Percentiles rank a stretch among this genome's conserved stretches.
phyloP scores from a whole-genome alignment of 2,113 vertebrate species.

The Maccullochella peelii region DNA sequence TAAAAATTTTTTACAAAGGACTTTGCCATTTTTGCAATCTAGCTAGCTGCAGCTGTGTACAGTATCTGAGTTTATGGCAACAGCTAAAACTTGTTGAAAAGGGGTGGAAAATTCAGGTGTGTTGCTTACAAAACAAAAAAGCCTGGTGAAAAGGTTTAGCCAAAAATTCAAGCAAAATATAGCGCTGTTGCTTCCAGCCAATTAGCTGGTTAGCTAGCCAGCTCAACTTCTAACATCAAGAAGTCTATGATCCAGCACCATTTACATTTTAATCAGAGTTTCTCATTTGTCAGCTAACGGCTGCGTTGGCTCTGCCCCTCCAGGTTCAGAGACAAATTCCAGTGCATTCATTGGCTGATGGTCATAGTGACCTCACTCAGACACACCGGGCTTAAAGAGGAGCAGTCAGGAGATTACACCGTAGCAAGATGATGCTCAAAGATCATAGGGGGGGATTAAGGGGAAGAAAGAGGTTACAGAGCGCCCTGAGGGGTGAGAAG shows the following conservation, averaged over 20 bases:
- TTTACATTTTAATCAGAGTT: background rate
- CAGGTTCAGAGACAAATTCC: background rate
- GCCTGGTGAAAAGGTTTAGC: too few species aligned
- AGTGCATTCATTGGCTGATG: background rate
- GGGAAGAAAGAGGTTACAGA: conserved; percentile 15
- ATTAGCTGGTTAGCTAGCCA: background rate
- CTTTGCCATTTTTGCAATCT: too few species aligned
- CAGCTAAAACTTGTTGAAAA: background rate
- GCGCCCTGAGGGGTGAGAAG: conserved; percentile 43
- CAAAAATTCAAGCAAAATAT: background rate
- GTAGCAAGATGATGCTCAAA: conserved; percentile 30
- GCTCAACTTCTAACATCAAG: too few species aligned
- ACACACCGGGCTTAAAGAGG: background rate
- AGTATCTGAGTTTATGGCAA: background rate
- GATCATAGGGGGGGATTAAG: conserved; percentile 50
- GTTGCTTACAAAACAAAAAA: background rate
- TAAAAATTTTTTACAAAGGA: too few species aligned
- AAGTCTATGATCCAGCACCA: background rate
- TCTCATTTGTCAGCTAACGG: background rate
- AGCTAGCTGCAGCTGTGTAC: too few species aligned
- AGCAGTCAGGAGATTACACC: conserved; percentile 38
- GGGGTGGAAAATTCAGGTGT: background rate
- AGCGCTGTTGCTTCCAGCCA: background rate
- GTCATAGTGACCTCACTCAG: background rate
- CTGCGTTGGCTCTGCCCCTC: background rate